Base-by-base conservation (phyloP, 2,888 invertebrate genomes). In the Phortica magna region DNA sequence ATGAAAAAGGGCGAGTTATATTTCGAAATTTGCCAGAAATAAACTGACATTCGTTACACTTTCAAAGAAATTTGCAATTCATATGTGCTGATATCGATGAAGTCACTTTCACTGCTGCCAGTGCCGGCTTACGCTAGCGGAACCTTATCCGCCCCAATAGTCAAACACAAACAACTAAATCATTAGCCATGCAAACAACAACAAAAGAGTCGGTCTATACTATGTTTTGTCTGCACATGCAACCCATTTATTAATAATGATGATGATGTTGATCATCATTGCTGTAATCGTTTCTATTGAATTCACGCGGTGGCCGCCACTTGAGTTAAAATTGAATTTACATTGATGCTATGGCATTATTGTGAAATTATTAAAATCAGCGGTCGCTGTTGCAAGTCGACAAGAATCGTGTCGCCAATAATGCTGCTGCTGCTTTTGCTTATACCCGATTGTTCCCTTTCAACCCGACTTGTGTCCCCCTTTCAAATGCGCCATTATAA, bases 401-500 rank as follows among this genome's bases (percentile, higher is more conserved):
- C 43, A 12, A 67, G 42, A 76, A 73, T 64, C 64, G 53, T 64
- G 64, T 64, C 64, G 64, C 65, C 64, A 53, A 68, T 42, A 41
- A 17, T 14, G 1, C 14, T 14, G 9, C 22, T 48, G 53, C 14
- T 19, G 22, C 14, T 19, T 41, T 19, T 9, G 48, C 14, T 43
- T 48, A 48, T 14, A 2, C 0, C 0, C 7, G 3, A 14, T 48
- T 48, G 48, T 48, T 48, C 14, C 48, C 48, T 48, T 48, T 48
- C 14, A 48, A 48, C 48, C 48, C 48, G 48, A 48, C 14, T 48
- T 12, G 48, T 48, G 17, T 19, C 53, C 14, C 22, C 12, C 67
- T 9, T 68, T 68, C 22, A 12, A 71, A 55, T 31, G 31, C 17
- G 19, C 48, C 83, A 82, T 83, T 87, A 87, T 82, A 86, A 88